Base-by-base conservation (phyloP, 37 sponge, comb jelly and placozoan species). In the Aphrocallistes beatrix region DNA sequence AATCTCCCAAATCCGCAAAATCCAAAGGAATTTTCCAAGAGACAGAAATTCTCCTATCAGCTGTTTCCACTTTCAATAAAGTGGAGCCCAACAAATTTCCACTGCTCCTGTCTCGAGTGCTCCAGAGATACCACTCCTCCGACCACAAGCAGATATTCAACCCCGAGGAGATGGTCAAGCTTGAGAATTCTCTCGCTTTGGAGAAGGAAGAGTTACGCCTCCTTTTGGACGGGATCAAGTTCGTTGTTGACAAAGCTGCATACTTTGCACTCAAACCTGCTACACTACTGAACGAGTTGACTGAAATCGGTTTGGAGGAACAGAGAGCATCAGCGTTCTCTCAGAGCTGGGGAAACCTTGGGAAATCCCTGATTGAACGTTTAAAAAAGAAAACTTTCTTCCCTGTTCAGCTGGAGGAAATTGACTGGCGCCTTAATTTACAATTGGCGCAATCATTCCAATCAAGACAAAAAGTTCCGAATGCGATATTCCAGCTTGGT, bases 351-450 rank as follows among this genome's bases (percentile, higher is more conserved):
- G 82, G 87, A 1, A 83, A 85, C 36, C 89, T 90, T 16, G 92
- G 88, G 0, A 88, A 89, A 51, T 45, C 51, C 1, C 87, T 90
- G 25, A 86, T 95, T 25, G 96, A 95, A 85, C 88, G 87, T 28
- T 89, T 95, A 38, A 86, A 88, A 38, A 60, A 86, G 36, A 38
- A 87, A 40, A 85, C 89, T 0, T 95, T 95, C 81, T 92, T 89
- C 50, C 95, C 95, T 9, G 89, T 1, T 37, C 60, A 94, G 91
- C 51, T 95, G 87, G 94, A 93, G 17, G 90, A 90, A 37, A 83
- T 91, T 82, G 91, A 93, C 82, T 95, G 96, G 96, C 82, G 92
- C 60, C 81, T 93, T 51, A 91, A 90, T 83, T 81, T 95, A 1
- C 89, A 92, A 36, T 89, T 95, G 88, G 93, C 91, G 3, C 92